Percentiles rank a stretch among this genome's conserved stretches.
These are phyloP conservation scores for Drosophila formosana DNA, from an alignment of 2,888 invertebrate species.

Conservation along the genomic window DNA sequence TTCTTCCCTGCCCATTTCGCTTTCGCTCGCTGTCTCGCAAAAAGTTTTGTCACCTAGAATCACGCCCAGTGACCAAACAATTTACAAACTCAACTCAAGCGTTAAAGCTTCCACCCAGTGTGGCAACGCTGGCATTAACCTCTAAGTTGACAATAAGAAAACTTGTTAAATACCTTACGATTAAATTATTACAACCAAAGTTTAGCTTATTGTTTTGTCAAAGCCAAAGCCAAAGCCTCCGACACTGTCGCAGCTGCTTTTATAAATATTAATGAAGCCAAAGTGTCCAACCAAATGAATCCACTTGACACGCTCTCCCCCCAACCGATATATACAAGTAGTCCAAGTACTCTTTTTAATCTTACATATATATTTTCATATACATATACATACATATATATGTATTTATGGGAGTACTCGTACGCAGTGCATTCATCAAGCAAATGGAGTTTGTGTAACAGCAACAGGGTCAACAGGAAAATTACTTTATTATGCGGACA, in stretches of 20 bases:
- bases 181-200: slow-evolving; percentile 58
- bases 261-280: slow-evolving; percentile 74
- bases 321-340: neutral
- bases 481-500: slow-evolving; percentile 42
- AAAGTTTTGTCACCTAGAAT: slow-evolving; percentile 37
- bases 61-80: slow-evolving; percentile 49
- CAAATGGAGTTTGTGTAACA: slow-evolving; percentile 54
- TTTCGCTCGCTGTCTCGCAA: slow-evolving; percentile 1
- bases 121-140: slow-evolving; percentile 22
- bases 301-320: slow-evolving; percentile 42
- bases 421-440: slow-evolving; percentile 65
- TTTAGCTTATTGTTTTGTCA: slow-evolving; percentile 34
- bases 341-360: neutral
- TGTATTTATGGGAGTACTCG: slow-evolving; percentile 7
- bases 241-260: slow-evolving; percentile 14
- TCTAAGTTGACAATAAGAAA: slow-evolving; percentile 45
- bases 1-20: neutral
- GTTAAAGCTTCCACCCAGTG: slow-evolving; percentile 5
- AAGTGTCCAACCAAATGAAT: slow-evolving; percentile 62
- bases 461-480: slow-evolving; percentile 23
- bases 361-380: neutral
- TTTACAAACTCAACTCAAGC: slow-evolving; percentile 50
- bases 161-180: slow-evolving; percentile 54
- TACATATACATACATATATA: neutral
- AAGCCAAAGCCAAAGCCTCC: slow-evolving; percentile 1